Base-by-base conservation (phyloP, 1,140 invertebrate genomes). In the Drosophila virilis region DNA sequence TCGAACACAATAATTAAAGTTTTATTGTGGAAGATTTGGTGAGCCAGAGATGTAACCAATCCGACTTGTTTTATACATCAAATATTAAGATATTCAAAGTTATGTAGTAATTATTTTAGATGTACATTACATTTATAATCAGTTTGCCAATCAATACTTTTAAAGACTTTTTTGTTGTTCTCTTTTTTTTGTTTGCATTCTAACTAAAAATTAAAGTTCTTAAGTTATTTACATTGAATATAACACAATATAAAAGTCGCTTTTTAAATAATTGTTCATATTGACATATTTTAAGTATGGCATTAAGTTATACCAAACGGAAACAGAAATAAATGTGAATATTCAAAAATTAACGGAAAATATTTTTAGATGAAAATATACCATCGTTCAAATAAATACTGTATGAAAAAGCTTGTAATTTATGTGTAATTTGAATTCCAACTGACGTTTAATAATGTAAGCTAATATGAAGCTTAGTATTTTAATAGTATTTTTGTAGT, bases 1-100 rank as follows among this genome's bases (percentile, higher is more conserved):
- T 40, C 3, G 54, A 72, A 4, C 8, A 22, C 9, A 67, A 13
- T 28, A 51, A 37, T 13, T 69, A 52, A 45, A 33, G 10, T 28
- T 10, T 1, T n/a, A 43, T 33, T 15, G 10, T 10, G 40, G 12
- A 15, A 32, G 22, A 6, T 9, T 40, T 6, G 12, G 6, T 8
- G 5, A 12, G 9, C 6, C 15, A 42, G 37, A 17, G 15, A 9
- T 51, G 22, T 38, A 0, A 12, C 6, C 8, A 54, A 38, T 28
- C 4, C 4, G 22, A 2, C 2, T 32, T 48, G 6, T 28, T 48
- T 17, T 48, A 8, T 28, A 17, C 46, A 33, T 32, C 2, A 12
- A 43, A 13, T 43, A 32, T 32, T 50, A 5, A 1, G 6, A 28
- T 32, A 32, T n/a, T 9, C 7, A 12, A n/a, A n/a, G 32, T 40